phyloP scores from a whole-genome alignment of 2,113 vertebrate genomes.

The Coreoperca whiteheadi region DNA sequence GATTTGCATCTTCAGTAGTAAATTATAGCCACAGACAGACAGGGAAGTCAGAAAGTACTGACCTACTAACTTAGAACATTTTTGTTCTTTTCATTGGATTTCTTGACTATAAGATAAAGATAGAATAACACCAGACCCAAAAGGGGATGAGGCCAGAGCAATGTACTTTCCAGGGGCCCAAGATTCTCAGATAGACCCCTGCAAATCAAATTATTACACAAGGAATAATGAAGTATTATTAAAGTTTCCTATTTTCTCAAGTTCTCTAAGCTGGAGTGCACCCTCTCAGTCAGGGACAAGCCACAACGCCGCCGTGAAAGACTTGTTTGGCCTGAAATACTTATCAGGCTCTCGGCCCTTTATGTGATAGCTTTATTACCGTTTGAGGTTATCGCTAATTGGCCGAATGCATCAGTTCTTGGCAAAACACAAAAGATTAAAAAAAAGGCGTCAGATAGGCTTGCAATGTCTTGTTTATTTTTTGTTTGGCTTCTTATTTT shows the following conservation, averaged over 20 bases:
- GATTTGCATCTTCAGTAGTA: too few relatives aligned
- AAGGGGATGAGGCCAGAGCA: not conserved
- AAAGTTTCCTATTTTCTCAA: not conserved
- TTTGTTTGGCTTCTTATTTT: too few relatives aligned
- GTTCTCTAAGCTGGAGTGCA: not conserved
- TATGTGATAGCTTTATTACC: not conserved
- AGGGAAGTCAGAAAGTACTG: too few relatives aligned
- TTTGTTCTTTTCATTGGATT: not conserved
- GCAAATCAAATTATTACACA: not conserved
- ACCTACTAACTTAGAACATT: too few relatives aligned
- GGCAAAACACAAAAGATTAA: slow-evolving; percentile 3
- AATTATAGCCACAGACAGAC: too few relatives aligned
- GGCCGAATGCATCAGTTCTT: slow-evolving; percentile 1
- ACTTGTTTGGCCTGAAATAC: not conserved
- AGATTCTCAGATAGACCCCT: not conserved
- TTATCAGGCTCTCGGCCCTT: not conserved
- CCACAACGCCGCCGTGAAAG: not conserved
- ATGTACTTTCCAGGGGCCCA: not conserved
- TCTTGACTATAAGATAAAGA: not conserved
- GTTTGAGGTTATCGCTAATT: slow-evolving; percentile 3
- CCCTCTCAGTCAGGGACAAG: not conserved
- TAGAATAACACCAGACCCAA: not conserved
- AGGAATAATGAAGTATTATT: not conserved
- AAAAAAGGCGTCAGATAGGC: not conserved
- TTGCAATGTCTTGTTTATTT: not conserved